Conservation (phyloP, 2,113 vertebrate genomes). For the Eretmodus cyanostictus region DNA sequence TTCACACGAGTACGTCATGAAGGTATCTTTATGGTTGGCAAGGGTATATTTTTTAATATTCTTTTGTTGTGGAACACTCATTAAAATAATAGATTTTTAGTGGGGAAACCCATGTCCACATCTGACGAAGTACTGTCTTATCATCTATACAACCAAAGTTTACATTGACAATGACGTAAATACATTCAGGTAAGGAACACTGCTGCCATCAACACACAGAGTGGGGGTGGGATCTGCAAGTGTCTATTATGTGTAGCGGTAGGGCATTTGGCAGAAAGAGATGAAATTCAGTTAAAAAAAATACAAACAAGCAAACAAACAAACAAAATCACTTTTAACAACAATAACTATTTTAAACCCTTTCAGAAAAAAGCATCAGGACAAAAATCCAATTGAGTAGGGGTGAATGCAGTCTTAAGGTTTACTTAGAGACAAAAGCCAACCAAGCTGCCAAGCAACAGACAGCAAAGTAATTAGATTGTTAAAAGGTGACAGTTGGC, state of each 20-base stretch:
- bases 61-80: not conserved
- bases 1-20: not conserved
- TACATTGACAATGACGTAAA: not conserved
- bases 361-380: not conserved
- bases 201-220: not conserved
- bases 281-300: not conserved
- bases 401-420: not conserved
- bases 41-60: not conserved
- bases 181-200: not conserved
- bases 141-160: not conserved
- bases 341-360: not conserved
- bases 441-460: not conserved
- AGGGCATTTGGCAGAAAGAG: not conserved
- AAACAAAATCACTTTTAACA: not conserved
- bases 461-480: constrained; percentile 1
- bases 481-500: not conserved
- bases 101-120: not conserved
- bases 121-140: not conserved
- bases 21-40: not conserved
- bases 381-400: not conserved
- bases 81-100: not conserved
- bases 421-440: not conserved
- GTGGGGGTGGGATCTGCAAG: not conserved
- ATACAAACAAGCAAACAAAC: not conserved
- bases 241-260: not conserved